phyloP scores from a whole-genome alignment of 2,797 vertebrate species.

The Galaxias olidus region DNA sequence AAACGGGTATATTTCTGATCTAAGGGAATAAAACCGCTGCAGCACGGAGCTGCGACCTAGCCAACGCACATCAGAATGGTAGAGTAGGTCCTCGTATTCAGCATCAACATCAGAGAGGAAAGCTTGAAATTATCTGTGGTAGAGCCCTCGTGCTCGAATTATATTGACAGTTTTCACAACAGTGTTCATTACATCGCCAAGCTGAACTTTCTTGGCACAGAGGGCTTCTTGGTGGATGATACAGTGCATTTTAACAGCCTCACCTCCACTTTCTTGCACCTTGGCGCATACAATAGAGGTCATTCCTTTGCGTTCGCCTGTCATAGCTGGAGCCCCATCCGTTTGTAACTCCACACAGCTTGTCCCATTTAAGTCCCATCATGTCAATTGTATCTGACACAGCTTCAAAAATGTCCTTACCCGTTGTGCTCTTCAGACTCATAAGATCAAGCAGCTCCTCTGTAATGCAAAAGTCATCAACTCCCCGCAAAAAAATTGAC shows the following conservation, averaged over 20 bases:
- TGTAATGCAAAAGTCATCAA: slow-evolving; percentile 25
- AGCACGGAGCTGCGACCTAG: slow-evolving; percentile 24
- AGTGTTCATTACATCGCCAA: slow-evolving; percentile 12
- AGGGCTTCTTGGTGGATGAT: slow-evolving; percentile 26
- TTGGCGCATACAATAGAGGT: slow-evolving; percentile 16
- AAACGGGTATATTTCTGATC: too few relatives aligned
- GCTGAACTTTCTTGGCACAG: slow-evolving; percentile 17
- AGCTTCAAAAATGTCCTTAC: slow-evolving; percentile 30
- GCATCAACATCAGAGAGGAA: too few relatives aligned
- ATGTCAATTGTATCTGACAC: slow-evolving; percentile 1
- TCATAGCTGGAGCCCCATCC: slow-evolving; percentile 24
- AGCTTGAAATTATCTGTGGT: too few relatives aligned
- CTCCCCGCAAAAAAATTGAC: slow-evolving; percentile 29
- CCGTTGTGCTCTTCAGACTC: slow-evolving; percentile 21
- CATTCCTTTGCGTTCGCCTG: slow-evolving; percentile 5
- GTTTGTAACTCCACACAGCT: slow-evolving; percentile 20
- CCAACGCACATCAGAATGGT: slow-evolving; percentile 18
- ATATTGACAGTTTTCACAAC: slow-evolving; percentile 23
- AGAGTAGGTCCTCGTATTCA: slow-evolving; percentile 19
- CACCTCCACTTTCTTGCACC: slow-evolving; percentile 8
- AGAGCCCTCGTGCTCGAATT: slow-evolving; percentile 12
- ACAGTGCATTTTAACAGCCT: slow-evolving; percentile 26
- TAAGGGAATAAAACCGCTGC: slow-evolving; percentile 12
- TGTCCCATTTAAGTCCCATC: slow-evolving; percentile 12
- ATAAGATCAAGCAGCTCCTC: slow-evolving; percentile 25